These are phyloP conservation scores for Brachyistius frenatus DNA, from an alignment of 2,113 vertebrate species.

Conservation along the genomic window DNA sequence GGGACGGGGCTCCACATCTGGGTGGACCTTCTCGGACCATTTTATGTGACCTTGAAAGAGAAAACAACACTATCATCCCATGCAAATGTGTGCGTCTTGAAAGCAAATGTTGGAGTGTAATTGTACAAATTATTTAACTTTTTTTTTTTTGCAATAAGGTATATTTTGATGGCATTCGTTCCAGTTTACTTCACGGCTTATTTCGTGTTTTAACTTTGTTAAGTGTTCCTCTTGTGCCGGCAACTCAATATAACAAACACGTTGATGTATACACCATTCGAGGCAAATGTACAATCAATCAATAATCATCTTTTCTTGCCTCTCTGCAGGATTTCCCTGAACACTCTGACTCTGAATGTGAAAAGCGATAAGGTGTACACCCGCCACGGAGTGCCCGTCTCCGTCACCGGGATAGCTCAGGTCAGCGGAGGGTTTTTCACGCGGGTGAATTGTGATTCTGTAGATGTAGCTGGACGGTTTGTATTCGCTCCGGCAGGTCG, in stretches of 20 bases:
- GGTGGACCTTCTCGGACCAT: too few species aligned
- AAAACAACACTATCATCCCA: too few species aligned
- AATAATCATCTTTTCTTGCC: background rate
- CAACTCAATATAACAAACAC: background rate
- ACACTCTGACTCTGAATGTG: slow-evolving; percentile 94
- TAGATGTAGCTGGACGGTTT: background rate
- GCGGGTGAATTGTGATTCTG: background rate
- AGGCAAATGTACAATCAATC: slow-evolving; percentile 1
- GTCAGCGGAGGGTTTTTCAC: slow-evolving; percentile 69
- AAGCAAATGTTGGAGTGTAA: too few species aligned
- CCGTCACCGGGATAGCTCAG: slow-evolving; percentile 95
- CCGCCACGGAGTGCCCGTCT: slow-evolving; percentile 92
- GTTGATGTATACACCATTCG: slow-evolving; percentile 16
- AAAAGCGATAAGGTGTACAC: slow-evolving; percentile 96
- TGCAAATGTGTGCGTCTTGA: too few species aligned
- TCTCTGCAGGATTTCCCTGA: slow-evolving; percentile 89
- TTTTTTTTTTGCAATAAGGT: too few species aligned
- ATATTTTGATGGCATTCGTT: too few species aligned
- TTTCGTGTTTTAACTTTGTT: too few species aligned
- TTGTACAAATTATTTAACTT: too few species aligned
- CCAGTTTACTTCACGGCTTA: too few species aligned
- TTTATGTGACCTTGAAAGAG: too few species aligned
- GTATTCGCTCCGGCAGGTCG: background rate
- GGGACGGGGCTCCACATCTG: too few species aligned
- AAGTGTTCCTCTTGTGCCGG: too few species aligned